Evolutionary conservation across 1,140 invertebrate species (phyloP).

Genomic region (Nasonia longicornis): DNA sequence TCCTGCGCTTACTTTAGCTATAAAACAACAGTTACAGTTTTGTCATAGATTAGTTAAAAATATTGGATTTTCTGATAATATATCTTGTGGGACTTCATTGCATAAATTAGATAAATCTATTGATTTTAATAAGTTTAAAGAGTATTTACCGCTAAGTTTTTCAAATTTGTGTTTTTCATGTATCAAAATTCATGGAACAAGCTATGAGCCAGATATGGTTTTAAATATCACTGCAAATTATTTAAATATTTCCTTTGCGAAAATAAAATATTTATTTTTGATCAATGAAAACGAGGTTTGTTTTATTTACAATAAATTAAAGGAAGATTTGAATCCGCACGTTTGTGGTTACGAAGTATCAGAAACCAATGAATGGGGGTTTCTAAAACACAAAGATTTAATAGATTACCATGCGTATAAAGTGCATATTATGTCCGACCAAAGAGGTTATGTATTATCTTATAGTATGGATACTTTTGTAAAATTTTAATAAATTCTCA

Average conservation of each 20-base stretch:
- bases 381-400: too few species aligned
- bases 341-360: too few species aligned
- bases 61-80: background rate
- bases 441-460: too few species aligned
- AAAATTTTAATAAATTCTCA: too few species aligned
- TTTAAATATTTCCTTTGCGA: background rate
- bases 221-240: background rate
- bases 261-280: background rate
- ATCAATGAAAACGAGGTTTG: background rate
- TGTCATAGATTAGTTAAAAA: background rate
- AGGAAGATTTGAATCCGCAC: too few species aligned
- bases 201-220: background rate
- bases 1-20: background rate
- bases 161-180: background rate
- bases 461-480: too few species aligned
- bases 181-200: background rate
- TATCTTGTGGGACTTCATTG: background rate
- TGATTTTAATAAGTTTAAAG: background rate
- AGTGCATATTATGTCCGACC: too few species aligned
- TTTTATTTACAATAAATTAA: background rate
- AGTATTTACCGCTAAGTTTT: background rate
- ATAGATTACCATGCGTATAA: too few species aligned
- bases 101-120: background rate
- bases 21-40: slow-evolving; percentile 24
- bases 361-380: too few species aligned